Percentiles rank a stretch among this genome's conserved stretches.
Evolutionary conservation across 2,888 invertebrate species (phyloP).

Genomic region (Euphydryas editha): DNA sequence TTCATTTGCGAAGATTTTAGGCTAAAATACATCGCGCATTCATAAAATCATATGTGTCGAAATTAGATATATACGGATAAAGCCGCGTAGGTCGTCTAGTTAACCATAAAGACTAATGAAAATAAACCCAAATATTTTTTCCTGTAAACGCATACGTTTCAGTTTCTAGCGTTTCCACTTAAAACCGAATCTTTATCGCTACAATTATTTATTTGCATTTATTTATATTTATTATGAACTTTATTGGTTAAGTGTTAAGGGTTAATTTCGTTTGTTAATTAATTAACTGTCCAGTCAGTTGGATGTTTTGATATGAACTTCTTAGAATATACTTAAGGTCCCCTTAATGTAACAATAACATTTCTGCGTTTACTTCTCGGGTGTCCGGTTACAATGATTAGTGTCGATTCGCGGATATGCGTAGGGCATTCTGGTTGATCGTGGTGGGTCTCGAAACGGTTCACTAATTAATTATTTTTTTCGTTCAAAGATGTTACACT

Average conservation of each 20-base stretch:
- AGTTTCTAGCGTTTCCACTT: constrained; percentile 70
- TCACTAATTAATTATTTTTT: not conserved
- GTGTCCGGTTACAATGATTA: constrained; percentile 65
- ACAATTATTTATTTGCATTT: constrained; percentile 25
- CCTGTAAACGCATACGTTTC: constrained; percentile 61
- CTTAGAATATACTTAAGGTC: constrained; percentile 66
- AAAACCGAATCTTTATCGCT: constrained; percentile 65
- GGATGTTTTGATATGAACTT: constrained; percentile 64
- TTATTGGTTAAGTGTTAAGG: constrained; percentile 3
- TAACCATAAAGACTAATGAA: constrained; percentile 6
- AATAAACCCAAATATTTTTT: constrained; percentile 32
- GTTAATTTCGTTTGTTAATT: constrained; percentile 19
- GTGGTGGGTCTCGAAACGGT: constrained; percentile 52
- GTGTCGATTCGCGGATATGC: constrained; percentile 72
- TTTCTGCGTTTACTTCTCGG: constrained; percentile 62
- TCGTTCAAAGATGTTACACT: not conserved
- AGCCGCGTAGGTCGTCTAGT: not conserved
- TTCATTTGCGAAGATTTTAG: too few species aligned
- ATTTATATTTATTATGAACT: not conserved
- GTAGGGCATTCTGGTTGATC: constrained; percentile 60
- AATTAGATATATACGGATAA: too few species aligned
- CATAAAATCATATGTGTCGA: too few species aligned
- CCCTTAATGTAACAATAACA: constrained; percentile 67
- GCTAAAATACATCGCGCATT: too few species aligned
- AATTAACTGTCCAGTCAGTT: constrained; percentile 15